Conservation (phyloP, 2,888 invertebrate genomes). For the Coelopa pilipes region DNA sequence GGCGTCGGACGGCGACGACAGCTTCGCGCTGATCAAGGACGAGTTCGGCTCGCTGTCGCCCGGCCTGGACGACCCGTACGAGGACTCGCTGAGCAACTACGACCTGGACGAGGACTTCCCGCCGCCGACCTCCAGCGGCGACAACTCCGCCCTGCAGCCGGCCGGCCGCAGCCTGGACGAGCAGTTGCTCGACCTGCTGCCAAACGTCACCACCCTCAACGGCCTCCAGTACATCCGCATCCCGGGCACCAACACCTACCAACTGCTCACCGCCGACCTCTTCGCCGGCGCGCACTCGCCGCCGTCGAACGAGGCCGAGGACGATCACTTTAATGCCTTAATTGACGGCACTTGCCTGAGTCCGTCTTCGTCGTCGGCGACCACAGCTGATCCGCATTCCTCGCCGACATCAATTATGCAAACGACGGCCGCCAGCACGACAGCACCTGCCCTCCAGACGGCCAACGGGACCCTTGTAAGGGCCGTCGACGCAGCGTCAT, state of each 20-base stretch:
- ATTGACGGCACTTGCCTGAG: slow-evolving; percentile 66
- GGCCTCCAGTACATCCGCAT: slow-evolving; percentile 72
- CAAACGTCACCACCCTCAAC: slow-evolving; percentile 66
- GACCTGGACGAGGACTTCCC: slow-evolving; percentile 55
- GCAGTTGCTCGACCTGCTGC: slow-evolving; percentile 58
- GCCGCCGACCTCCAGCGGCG: neutral
- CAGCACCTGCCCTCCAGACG: slow-evolving; percentile 46
- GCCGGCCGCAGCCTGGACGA: slow-evolving; percentile 25
- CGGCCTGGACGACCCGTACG: slow-evolving; percentile 53
- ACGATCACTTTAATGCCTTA: slow-evolving; percentile 72
- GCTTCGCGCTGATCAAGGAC: slow-evolving; percentile 61
- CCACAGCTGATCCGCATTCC: slow-evolving; percentile 44
- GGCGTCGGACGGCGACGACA: slow-evolving; percentile 54
- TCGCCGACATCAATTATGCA: slow-evolving; percentile 45
- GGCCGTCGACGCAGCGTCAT: slow-evolving; percentile 41
- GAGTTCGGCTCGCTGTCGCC: slow-evolving; percentile 57
- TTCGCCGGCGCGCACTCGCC: slow-evolving; percentile 67
- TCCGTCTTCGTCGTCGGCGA: slow-evolving; percentile 51
- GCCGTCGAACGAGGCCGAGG: slow-evolving; percentile 62
- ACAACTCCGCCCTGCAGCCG: slow-evolving; percentile 23
- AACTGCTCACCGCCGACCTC: slow-evolving; percentile 71
- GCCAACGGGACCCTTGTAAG: slow-evolving; percentile 52
- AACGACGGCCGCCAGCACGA: slow-evolving; percentile 37
- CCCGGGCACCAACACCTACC: slow-evolving; percentile 73
- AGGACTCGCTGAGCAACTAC: slow-evolving; percentile 60